Conservation (phyloP, 2,113 vertebrate genomes). For the Thunnus thynnus region DNA sequence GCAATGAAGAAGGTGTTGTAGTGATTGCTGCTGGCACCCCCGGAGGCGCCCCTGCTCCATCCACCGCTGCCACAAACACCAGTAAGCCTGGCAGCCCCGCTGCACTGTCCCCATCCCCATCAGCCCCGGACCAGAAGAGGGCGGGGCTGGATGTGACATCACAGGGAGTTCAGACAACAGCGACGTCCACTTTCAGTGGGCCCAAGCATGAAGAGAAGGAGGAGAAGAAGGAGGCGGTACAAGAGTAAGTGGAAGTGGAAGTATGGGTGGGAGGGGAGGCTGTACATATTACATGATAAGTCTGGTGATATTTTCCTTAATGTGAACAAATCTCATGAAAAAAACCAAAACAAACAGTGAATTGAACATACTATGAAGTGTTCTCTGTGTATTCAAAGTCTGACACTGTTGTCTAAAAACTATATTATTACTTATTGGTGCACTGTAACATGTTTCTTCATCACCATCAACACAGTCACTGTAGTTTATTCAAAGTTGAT, state of each 20-base stretch:
- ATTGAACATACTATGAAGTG: no score
- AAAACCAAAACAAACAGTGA: background rate
- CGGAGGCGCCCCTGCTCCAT: constrained; percentile 66
- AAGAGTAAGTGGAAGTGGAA: constrained; percentile 89
- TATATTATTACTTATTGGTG: no score
- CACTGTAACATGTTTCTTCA: no score
- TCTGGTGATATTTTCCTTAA: background rate
- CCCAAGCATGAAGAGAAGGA: constrained; percentile 94
- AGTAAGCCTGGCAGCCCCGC: constrained; percentile 94
- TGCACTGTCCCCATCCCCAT: constrained; percentile 88
- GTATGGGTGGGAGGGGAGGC: background rate
- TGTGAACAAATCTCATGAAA: background rate
- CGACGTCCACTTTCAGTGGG: constrained; percentile 88
- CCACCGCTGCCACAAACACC: constrained; percentile 81
- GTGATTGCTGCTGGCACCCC: constrained; percentile 48
- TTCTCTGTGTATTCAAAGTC: background rate
- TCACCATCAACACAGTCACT: no score
- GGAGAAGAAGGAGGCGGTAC: constrained; percentile 92
- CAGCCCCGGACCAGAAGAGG: constrained; percentile 89
- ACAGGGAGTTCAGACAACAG: constrained; percentile 95
- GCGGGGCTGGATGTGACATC: constrained; percentile 93
- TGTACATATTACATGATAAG: background rate
- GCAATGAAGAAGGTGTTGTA: constrained; percentile 52
- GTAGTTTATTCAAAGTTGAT: no score
- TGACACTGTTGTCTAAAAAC: background rate